phyloP scores from a whole-genome alignment of 1,140 invertebrate genomes.

The Drosophila trapezifrons region DNA sequence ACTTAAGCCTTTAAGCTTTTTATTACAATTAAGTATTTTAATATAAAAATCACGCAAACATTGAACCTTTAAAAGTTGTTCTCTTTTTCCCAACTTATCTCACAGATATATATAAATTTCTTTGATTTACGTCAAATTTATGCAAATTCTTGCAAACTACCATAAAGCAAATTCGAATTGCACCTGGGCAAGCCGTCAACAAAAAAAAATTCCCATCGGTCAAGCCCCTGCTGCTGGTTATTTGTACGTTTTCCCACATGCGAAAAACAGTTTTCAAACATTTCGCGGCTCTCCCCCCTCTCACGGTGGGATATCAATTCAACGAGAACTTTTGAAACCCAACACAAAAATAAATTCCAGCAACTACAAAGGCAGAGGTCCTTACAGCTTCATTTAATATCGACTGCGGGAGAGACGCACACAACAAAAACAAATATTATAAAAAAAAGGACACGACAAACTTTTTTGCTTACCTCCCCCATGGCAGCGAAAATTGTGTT shows the following conservation, averaged over 20 bases:
- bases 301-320: not conserved
- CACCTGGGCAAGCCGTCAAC: constrained; percentile 11
- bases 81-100: not conserved
- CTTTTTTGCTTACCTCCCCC: constrained; percentile 10
- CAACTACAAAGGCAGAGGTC: constrained; percentile 19
- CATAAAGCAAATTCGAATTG: constrained; percentile 5
- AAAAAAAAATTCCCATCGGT: not conserved
- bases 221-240: constrained; percentile 12
- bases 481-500: constrained; percentile 5
- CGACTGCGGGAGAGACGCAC: not conserved
- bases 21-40: not conserved
- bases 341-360: not conserved
- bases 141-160: constrained; percentile 1
- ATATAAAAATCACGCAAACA: no score
- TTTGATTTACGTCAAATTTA: constrained; percentile 17
- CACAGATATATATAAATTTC: not conserved
- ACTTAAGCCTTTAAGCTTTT: not conserved
- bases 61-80: not conserved
- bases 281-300: not conserved
- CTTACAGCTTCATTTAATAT: constrained; percentile 34
- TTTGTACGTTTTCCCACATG: constrained; percentile 11
- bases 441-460: not conserved
- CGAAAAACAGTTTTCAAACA: constrained; percentile 15
- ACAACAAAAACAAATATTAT: constrained; percentile 7
- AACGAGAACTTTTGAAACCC: constrained; percentile 23